Evolutionary conservation across 2,797 vertebrate species (phyloP).

Genomic region (Sardinella longiceps): DNA sequence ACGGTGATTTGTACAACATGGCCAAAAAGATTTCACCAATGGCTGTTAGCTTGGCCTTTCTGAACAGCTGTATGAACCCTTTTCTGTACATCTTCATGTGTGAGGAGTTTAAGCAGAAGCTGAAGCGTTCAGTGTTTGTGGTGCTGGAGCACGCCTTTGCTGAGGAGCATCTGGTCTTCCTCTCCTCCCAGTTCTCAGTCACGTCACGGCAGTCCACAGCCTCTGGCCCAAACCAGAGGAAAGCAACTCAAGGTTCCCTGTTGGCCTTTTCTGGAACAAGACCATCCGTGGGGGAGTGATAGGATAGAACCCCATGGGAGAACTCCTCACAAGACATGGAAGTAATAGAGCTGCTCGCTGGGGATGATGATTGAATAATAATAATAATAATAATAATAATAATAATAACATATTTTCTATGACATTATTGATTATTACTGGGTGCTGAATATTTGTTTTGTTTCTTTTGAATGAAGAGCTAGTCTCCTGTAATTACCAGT

Average conservation of each 20-base stretch:
- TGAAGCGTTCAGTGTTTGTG: conserved; percentile 70
- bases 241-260: neutral
- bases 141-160: conserved; percentile 77
- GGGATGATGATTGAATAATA: neutral
- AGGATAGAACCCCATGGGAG: neutral
- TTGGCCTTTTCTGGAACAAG: conserved; percentile 7
- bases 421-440: too few relatives aligned
- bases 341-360: neutral
- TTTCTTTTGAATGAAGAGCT: too few relatives aligned
- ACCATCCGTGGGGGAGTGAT: neutral
- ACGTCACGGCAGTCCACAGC: conserved; percentile 50
- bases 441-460: too few relatives aligned
- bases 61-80: conserved; percentile 76
- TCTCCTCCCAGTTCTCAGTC: conserved; percentile 51
- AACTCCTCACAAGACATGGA: neutral
- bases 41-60: conserved; percentile 48
- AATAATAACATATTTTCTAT: too few relatives aligned
- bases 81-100: conserved; percentile 76
- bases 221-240: conserved; percentile 16
- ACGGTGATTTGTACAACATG: neutral
- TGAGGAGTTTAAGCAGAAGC: conserved; percentile 69
- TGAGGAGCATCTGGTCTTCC: conserved; percentile 67
- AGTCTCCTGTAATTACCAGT: too few relatives aligned
- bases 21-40: conserved; percentile 5
- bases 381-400: neutral